phyloP scores from a whole-genome alignment of 2,113 vertebrate genomes.

The Puffinus mauretanicus region DNA sequence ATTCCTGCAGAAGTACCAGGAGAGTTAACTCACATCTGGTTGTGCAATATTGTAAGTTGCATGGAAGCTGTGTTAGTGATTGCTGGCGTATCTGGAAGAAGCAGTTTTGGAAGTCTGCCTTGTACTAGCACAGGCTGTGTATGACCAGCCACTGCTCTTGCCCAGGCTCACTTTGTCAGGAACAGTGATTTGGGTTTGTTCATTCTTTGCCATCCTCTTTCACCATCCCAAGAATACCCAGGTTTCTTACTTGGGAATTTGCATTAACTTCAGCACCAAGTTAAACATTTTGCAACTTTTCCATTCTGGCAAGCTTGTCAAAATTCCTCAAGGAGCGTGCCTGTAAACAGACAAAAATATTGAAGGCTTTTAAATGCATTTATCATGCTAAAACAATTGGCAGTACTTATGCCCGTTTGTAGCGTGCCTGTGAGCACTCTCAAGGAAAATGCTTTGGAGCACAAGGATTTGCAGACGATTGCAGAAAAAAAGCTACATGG shows the following conservation, averaged over 20 bases:
- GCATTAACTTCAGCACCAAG: background rate
- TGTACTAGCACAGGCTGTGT: background rate
- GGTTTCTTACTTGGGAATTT: background rate
- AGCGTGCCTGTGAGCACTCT: conserved; percentile 24
- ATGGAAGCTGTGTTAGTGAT: rapidly evolving
- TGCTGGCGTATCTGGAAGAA: background rate
- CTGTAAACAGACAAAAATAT: conserved; percentile 36
- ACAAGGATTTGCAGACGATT: conserved; percentile 16
- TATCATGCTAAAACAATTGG: conserved; percentile 43
- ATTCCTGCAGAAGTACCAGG: background rate
- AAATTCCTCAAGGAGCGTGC: background rate
- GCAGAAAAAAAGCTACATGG: background rate
- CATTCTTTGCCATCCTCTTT: background rate
- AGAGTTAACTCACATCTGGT: background rate
- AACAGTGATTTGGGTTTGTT: background rate
- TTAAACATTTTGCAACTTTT: background rate
- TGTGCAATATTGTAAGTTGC: background rate
- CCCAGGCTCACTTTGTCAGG: background rate
- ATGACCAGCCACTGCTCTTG: background rate
- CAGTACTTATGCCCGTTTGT: background rate
- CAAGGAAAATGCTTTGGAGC: conserved; percentile 15
- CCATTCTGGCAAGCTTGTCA: background rate
- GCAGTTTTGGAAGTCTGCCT: background rate
- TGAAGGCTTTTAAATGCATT: conserved; percentile 46
- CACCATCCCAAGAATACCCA: background rate